Evolutionary conservation across 2,797 vertebrate species (phyloP).

Genomic region (Enteromius trimaculatus): DNA sequence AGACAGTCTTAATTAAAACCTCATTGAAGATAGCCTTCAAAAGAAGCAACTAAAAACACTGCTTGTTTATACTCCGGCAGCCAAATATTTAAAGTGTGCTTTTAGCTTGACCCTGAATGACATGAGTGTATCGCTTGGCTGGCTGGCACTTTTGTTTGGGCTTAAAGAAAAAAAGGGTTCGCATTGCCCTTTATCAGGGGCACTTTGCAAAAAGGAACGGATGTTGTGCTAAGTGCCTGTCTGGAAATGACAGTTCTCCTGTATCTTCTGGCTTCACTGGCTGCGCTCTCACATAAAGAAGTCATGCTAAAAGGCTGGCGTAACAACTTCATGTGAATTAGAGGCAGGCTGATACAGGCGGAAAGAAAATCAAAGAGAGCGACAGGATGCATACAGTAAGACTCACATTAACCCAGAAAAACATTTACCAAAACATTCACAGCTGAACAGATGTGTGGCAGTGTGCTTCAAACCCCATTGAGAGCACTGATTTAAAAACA

Average conservation of each 20-base stretch:
- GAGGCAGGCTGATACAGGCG: neutral
- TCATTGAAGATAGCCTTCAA: conserved; percentile 10
- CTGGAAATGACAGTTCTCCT: conserved; percentile 50
- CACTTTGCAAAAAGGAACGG: conserved; percentile 36
- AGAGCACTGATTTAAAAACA: conserved; percentile 11
- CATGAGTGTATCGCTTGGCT: conserved; percentile 27
- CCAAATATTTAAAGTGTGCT: neutral
- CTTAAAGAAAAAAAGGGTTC: conserved; percentile 39
- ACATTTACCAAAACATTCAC: conserved; percentile 2
- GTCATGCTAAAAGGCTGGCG: neutral
- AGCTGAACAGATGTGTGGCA: conserved; percentile 12
- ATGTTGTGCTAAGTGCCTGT: conserved; percentile 45
- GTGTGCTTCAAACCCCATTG: neutral
- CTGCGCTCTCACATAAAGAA: conserved; percentile 31
- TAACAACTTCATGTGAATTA: conserved; percentile 16
- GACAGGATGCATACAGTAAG: conserved; percentile 5
- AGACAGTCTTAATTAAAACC: conserved; percentile 20
- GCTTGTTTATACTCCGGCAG: neutral
- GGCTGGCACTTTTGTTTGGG: conserved; percentile 26
- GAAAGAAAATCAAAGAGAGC: neutral
- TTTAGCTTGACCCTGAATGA: conserved; percentile 28
- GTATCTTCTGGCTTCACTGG: conserved; percentile 34
- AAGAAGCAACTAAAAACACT: neutral
- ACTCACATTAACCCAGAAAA: conserved; percentile 27
- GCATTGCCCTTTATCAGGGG: conserved; percentile 45